A percentile compares a stretch with the other conserved stretches of the same genome.
Evolutionary conservation across 1,140 invertebrate genomes (phyloP).

Genomic region (Zaprionus inermis): DNA sequence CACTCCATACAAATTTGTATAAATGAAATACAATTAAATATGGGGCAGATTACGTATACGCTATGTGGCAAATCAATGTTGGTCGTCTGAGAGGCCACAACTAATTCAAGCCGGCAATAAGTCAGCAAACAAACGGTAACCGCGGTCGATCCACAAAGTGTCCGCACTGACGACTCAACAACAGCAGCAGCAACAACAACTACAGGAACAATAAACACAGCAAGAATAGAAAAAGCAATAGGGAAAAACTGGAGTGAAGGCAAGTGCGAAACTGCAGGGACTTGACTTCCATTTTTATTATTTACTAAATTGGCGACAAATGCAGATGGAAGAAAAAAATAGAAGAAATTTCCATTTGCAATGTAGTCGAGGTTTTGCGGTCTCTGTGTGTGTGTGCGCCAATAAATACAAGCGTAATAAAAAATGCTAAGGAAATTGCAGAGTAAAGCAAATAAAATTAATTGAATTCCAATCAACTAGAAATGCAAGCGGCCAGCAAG

Average conservation of each 20-base stretch:
- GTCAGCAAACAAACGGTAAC: constrained; percentile 73
- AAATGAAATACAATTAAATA: constrained; percentile 84
- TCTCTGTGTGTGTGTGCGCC: constrained; percentile 59
- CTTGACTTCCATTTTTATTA: constrained; percentile 76
- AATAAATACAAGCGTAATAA: constrained; percentile 78
- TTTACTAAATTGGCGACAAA: constrained; percentile 80
- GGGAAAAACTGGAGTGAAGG: constrained; percentile 3
- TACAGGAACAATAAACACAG: constrained; percentile 29
- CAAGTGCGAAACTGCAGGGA: constrained; percentile 75
- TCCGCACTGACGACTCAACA: constrained; percentile 57
- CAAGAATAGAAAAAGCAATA: constrained; percentile 13
- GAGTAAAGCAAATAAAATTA: constrained; percentile 83
- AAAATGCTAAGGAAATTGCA: constrained; percentile 81
- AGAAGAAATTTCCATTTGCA: constrained; percentile 61
- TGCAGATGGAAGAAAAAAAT: constrained; percentile 55
- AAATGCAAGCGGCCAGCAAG: constrained; percentile 57
- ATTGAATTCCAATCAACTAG: constrained; percentile 83
- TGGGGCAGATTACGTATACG: constrained; percentile 73
- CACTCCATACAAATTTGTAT: constrained; percentile 71
- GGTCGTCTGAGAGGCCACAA: constrained; percentile 45
- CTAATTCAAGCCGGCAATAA: constrained; percentile 75
- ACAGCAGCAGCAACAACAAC: constrained; percentile 45
- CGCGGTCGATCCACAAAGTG: constrained; percentile 71
- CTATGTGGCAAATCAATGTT: constrained; percentile 63
- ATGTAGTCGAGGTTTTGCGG: constrained; percentile 47